Percentiles rank a stretch among this genome's conserved stretches.
Evolutionary conservation across 2,888 invertebrate genomes (phyloP).

Genomic region (Altica lythri): DNA sequence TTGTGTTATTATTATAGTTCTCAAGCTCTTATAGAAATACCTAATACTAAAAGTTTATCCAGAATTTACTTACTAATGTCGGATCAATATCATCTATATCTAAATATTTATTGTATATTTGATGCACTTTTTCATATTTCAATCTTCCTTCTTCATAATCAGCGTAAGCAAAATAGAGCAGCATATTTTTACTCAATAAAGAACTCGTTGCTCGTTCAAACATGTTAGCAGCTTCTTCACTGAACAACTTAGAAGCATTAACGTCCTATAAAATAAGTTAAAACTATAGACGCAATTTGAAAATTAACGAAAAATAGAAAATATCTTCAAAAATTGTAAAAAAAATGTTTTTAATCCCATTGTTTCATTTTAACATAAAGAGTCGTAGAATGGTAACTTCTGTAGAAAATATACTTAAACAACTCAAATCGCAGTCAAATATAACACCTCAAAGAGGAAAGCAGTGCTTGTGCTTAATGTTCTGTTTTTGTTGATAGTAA

Average conservation of each 20-base stretch:
- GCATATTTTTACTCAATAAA: slow-evolving; percentile 86
- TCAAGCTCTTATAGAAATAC: too few species aligned
- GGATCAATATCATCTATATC: slow-evolving; percentile 92
- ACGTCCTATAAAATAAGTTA: slow-evolving; percentile 78
- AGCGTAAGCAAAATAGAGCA: slow-evolving; percentile 97
- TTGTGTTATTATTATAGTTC: too few species aligned
- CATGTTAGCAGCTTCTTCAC: slow-evolving; percentile 93
- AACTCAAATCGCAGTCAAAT: too few species aligned
- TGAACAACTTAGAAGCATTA: slow-evolving; percentile 88
- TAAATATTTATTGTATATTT: slow-evolving; percentile 91
- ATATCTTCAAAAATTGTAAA: too few species aligned
- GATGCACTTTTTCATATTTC: slow-evolving; percentile 95
- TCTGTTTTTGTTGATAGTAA: too few species aligned
- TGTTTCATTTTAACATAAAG: neutral
- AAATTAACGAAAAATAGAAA: too few species aligned
- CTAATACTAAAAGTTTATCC: too few species aligned
- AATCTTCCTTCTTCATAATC: slow-evolving; percentile 97
- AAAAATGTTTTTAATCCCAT: slow-evolving; percentile 12
- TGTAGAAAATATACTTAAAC: too few species aligned
- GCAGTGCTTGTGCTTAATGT: too few species aligned
- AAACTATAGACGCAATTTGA: too few species aligned
- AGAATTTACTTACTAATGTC: slow-evolving; percentile 71
- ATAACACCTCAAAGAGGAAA: too few species aligned
- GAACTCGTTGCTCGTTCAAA: slow-evolving; percentile 93
- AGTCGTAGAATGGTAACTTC: neutral